A percentile compares a stretch with the other conserved stretches of the same genome.
Conservation (phyloP, 2,113 vertebrate genomes). For the Myocastor coypus region DNA sequence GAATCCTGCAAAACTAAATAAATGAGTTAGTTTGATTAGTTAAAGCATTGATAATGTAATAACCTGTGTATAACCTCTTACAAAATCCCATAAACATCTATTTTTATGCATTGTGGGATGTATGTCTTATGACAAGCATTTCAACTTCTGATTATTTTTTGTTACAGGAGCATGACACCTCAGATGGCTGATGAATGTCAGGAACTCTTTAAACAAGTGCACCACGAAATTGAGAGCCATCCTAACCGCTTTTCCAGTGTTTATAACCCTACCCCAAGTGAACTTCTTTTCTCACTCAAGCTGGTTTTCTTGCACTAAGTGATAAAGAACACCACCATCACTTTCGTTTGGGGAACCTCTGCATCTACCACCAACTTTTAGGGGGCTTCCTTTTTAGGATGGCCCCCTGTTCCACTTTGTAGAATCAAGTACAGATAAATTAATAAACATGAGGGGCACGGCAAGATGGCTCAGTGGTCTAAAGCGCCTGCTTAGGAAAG, state of each 20-base stretch:
- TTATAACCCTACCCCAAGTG: conserved; percentile 77
- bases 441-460: too few relatives aligned
- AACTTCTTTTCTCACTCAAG: conserved; percentile 83
- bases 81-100: not conserved
- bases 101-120: not conserved
- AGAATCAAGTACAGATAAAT: conserved; percentile 92
- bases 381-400: not conserved
- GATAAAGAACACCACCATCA: conserved; percentile 78
- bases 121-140: not conserved
- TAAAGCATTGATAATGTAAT: not conserved
- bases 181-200: not conserved
- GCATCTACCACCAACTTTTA: conserved; percentile 70
- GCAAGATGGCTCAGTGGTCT: too few relatives aligned
- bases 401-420: conserved; percentile 84
- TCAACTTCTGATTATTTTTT: not conserved
- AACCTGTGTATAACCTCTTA: not conserved
- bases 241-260: conserved; percentile 72
- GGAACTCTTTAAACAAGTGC: conserved; percentile 69
- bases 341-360: conserved; percentile 66
- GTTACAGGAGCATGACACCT: not conserved
- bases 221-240: conserved; percentile 65
- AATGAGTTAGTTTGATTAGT: not conserved
- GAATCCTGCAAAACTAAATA: not conserved
- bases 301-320: conserved; percentile 80
- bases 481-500: too few relatives aligned